These are phyloP conservation scores for Takifugu flavidus DNA, from an alignment of 2,113 vertebrate genomes.

Conservation along the genomic window DNA sequence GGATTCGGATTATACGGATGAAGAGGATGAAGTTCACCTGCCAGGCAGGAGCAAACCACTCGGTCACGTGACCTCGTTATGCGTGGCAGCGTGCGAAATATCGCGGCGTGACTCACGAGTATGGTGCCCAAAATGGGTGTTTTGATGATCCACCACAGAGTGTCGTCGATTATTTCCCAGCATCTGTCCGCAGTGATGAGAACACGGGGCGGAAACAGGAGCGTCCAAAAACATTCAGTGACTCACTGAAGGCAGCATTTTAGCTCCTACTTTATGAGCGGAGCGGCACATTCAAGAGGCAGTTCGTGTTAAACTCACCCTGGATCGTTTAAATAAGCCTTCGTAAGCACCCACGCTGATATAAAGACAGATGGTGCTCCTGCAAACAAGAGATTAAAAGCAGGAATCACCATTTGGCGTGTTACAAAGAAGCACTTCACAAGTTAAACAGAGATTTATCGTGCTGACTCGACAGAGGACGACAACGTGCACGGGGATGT, in stretches of 20 bases:
- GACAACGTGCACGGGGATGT: conserved; percentile 1
- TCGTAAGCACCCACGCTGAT: conserved; percentile 83
- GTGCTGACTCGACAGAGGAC: neutral
- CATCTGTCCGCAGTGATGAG: conserved; percentile 74
- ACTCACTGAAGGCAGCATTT: too few relatives aligned
- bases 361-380: conserved; percentile 88
- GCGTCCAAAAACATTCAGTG: too few relatives aligned
- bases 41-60: neutral
- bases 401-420: neutral
- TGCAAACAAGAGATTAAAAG: conserved; percentile 57
- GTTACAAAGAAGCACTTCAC: neutral
- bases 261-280: too few relatives aligned
- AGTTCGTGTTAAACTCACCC: conserved; percentile 78
- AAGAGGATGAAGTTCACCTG: conserved; percentile 94
- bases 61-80: conserved; percentile 6
- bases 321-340: conserved; percentile 74
- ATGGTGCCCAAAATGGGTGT: conserved; percentile 87
- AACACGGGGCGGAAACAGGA: neutral
- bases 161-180: conserved; percentile 85
- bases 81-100: neutral
- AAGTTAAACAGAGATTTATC: neutral
- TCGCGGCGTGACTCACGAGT: conserved; percentile 77
- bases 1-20: conserved; percentile 91
- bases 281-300: neutral
- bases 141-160: conserved; percentile 94